Percentiles rank a stretch among this genome's conserved stretches.
These are phyloP conservation scores for Bombus affinis DNA, from an alignment of 1,140 invertebrate species.

Conservation along the genomic window DNA sequence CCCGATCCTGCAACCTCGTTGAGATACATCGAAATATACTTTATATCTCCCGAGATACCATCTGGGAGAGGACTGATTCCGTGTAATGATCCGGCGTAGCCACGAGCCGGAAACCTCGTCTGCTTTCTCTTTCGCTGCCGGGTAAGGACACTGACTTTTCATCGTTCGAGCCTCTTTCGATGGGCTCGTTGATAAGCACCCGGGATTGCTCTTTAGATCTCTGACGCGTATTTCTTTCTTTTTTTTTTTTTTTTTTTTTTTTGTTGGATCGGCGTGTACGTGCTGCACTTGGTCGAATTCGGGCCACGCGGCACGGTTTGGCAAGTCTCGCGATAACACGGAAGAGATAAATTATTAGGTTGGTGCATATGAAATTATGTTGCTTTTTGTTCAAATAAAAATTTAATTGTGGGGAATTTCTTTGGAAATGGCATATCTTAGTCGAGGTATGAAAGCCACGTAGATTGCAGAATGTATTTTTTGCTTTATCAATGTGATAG, in stretches of 20 bases:
- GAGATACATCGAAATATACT: conserved; percentile 63
- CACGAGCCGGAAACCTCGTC: conserved; percentile 27
- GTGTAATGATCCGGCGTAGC: conserved; percentile 62
- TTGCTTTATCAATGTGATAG: background rate
- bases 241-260: background rate
- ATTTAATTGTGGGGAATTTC: background rate
- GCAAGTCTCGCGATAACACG: conserved; percentile 13
- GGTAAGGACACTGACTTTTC: conserved; percentile 51
- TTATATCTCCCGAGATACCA: conserved; percentile 60
- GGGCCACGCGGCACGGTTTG: conserved; percentile 1
- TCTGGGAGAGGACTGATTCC: conserved; percentile 43
- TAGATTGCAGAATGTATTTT: too few species aligned
- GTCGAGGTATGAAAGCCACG: too few species aligned
- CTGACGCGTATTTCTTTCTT: background rate
- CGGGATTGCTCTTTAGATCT: conserved; percentile 38
- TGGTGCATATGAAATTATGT: background rate
- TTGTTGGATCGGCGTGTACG: conserved; percentile 1
- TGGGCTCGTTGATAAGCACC: conserved; percentile 41
- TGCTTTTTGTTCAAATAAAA: background rate
- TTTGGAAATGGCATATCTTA: background rate
- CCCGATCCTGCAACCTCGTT: conserved; percentile 9
- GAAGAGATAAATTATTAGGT: conserved; percentile 5
- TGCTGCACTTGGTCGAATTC: conserved; percentile 9
- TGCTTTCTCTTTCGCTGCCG: conserved; percentile 67
- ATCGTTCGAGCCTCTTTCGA: conserved; percentile 19